Evolutionary conservation across 2,888 invertebrate species (phyloP), one percentile per base, ranked within the genome.

Genomic region (Athetis lepigone): DNA sequence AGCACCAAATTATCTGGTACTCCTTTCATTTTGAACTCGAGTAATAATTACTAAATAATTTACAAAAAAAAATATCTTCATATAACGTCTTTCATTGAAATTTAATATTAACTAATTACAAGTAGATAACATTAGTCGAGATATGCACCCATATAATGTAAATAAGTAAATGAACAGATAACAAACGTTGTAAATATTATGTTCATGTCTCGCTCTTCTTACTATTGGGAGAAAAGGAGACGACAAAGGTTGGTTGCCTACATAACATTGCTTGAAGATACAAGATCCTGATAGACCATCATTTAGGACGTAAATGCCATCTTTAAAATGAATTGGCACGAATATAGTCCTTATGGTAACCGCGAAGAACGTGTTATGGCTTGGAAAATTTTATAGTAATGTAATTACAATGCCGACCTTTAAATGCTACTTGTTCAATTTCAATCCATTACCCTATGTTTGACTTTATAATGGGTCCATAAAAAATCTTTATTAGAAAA

Each of bases 361-460:
- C 11, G 11, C 29, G 13, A 33, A 64, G 39, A 45, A 51, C 21
- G 29, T 61, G 37, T 63, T 75, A 58, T 70, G 16, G 39, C 45
- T 25, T 61, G 37, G 45, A 56, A 36, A 33, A 55, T 71, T 73
- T 70, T 46, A 71, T 73, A 61, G 49, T 49, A 66, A 66, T 67
- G 49, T 61, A 49, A 56, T 40, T 47, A 63, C 61, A 58, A 23
- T 50, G 47, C 33, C 55, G 79, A 81, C 83, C 78, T 85, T 84
- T 86, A 83, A 86, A 86, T 81, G 82, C 77, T 83, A 81, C 78
- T 85, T 83, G 83, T 57, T 70, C 73, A 61, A 75, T 81, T 76
- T 51, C n/a, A 73, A 80, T 83, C 63, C 71, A 70, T 61, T 79
- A 76, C 64, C 71, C 68, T 70, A 37, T 64, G 54, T 59, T 65